Evolutionary conservation across 2,113 vertebrate genomes (phyloP).

Genomic region (Indicator indicator): DNA sequence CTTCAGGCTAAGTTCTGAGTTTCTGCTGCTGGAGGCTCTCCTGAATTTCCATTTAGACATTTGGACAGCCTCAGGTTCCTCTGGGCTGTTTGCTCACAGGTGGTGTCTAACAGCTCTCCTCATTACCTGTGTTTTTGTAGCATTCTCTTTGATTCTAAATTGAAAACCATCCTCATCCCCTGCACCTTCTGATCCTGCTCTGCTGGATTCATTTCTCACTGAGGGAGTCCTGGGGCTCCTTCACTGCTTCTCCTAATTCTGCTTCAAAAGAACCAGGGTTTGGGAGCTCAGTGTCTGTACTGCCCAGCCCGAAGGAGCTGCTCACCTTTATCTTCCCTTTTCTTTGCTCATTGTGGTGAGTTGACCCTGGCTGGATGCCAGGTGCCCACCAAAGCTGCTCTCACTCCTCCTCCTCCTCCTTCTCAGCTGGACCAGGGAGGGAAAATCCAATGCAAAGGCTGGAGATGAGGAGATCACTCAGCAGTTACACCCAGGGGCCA

Average conservation of each 20-base stretch:
- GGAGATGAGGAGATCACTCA: background rate
- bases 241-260: background rate
- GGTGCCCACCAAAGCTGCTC: background rate
- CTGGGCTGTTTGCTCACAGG: conserved; percentile 31
- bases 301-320: conserved; percentile 1
- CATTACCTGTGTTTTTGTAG: background rate
- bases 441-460: background rate
- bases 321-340: background rate
- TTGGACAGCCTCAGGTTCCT: conserved; percentile 17
- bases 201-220: background rate
- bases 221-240: background rate
- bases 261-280: background rate
- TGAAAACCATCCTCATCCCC: background rate
- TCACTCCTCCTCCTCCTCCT: background rate
- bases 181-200: background rate
- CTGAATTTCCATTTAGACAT: conserved; percentile 28
- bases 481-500: background rate
- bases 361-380: background rate
- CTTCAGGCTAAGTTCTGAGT: background rate
- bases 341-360: background rate
- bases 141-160: conserved; percentile 18
- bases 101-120: conserved; percentile 25
- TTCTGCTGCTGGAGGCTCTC: background rate
- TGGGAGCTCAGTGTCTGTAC: background rate
- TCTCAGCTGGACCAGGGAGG: background rate